Evolutionary conservation across 2,797 vertebrate species (phyloP).

Genomic region (Muscicapa striata): DNA sequence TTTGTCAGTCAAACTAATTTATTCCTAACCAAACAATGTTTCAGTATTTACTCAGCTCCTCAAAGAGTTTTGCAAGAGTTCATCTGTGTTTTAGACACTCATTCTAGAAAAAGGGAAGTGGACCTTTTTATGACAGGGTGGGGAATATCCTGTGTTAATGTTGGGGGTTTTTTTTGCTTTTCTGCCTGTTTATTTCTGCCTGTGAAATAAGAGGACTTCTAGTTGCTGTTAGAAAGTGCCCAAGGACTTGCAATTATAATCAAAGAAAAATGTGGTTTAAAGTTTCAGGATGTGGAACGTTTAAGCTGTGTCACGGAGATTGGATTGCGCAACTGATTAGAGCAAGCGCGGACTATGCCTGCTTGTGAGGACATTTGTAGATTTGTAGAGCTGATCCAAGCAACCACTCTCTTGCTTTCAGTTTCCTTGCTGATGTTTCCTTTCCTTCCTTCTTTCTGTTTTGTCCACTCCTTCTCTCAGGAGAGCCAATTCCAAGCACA

Average conservation of each 20-base stretch:
- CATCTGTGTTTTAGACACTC: neutral
- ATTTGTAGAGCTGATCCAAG: neutral
- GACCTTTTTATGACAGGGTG: conserved; percentile 12
- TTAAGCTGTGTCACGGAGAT: neutral
- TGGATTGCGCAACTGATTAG: neutral
- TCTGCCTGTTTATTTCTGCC: neutral
- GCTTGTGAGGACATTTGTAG: neutral
- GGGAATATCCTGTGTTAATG: conserved; percentile 41
- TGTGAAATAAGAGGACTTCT: neutral
- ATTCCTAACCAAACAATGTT: neutral
- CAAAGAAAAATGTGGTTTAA: neutral
- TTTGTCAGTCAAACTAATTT: neutral
- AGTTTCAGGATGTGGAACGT: neutral
- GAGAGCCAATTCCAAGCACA: neutral
- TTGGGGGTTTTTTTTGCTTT: neutral
- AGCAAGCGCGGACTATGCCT: neutral
- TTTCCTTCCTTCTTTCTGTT: neutral
- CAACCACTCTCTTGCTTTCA: neutral
- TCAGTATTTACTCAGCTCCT: neutral
- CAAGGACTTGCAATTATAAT: neutral
- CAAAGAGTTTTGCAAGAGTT: conserved; percentile 29
- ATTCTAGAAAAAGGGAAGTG: conserved; percentile 49
- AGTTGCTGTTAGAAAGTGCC: neutral
- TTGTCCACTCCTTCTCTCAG: neutral
- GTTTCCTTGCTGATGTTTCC: neutral